Percentiles rank a stretch among this genome's conserved stretches.
phyloP scores from a whole-genome alignment of 2,113 vertebrate genomes.

The Petroica traversi region DNA sequence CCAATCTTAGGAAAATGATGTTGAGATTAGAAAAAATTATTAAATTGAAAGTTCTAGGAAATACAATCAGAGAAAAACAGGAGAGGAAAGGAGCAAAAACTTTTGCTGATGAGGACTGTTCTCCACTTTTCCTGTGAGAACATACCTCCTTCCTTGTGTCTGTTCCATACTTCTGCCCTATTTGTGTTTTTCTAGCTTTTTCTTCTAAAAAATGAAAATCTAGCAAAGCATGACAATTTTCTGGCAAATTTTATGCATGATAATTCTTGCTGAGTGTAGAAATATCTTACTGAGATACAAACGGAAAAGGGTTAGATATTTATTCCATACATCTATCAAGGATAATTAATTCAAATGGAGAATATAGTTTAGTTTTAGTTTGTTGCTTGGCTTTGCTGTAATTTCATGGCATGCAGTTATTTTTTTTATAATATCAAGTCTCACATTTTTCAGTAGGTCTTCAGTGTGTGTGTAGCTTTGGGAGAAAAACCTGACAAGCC shows the following conservation, averaged over 20 bases:
- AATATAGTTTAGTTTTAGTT: neutral
- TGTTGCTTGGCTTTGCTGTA: neutral
- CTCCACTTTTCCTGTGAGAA: neutral
- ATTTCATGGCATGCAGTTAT: neutral
- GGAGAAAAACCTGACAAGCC: neutral
- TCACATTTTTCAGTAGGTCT: neutral
- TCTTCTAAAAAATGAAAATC: neutral
- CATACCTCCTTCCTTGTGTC: neutral
- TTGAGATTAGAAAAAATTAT: neutral
- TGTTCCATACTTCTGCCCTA: neutral
- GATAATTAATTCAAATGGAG: neutral
- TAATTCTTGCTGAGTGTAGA: neutral
- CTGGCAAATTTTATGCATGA: neutral
- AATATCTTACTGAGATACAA: neutral
- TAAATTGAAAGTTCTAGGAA: neutral
- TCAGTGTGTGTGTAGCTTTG: neutral
- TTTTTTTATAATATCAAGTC: neutral
- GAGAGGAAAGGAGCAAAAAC: neutral
- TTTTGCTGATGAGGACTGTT: neutral
- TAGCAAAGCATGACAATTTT: neutral
- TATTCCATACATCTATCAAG: neutral
- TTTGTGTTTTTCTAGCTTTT: neutral
- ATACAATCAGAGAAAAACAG: neutral
- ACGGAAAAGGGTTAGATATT: neutral
- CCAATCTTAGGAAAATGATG: neutral